Evolutionary conservation across 2,113 vertebrate genomes (phyloP).

Genomic region (Triplophysa tibetana): DNA sequence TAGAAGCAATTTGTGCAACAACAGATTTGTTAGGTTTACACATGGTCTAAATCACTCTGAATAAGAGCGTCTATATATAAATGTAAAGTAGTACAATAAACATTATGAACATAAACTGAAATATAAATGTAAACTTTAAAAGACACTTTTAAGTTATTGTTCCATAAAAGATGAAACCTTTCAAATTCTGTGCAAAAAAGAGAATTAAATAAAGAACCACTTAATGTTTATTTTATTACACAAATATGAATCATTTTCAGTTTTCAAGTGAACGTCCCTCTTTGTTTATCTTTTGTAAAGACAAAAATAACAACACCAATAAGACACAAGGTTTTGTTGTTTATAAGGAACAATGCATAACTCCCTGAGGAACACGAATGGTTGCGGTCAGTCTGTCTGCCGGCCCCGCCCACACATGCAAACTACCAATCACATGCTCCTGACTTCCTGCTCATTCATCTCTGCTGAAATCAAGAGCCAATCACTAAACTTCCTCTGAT

Average conservation of each 20-base stretch:
- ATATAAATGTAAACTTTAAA: too few relatives aligned
- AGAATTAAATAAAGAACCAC: too few relatives aligned
- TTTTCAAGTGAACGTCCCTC: background rate
- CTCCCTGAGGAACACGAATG: background rate
- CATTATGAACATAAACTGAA: too few relatives aligned
- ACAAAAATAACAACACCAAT: background rate
- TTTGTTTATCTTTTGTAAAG: background rate
- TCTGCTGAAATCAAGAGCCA: background rate
- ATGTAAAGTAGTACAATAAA: too few relatives aligned
- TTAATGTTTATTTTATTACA: too few relatives aligned
- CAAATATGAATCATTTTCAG: background rate
- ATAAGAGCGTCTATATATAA: too few relatives aligned
- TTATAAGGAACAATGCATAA: constrained; percentile 22
- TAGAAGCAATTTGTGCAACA: too few relatives aligned
- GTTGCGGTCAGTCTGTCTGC: constrained; percentile 30
- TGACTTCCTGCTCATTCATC: background rate
- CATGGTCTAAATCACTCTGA: too few relatives aligned
- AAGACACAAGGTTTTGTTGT: constrained; percentile 17
- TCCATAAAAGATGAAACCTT: too few relatives aligned
- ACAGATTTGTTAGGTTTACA: too few relatives aligned
- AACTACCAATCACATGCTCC: constrained; percentile 17
- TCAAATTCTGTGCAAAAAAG: too few relatives aligned
- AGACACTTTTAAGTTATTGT: too few relatives aligned
- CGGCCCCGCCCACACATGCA: background rate
- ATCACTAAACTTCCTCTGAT: constrained; percentile 11